Percentiles rank a stretch among this genome's conserved stretches.
Conservation (phyloP, 2,888 invertebrate genomes). For the Stegophylla sp. region DNA sequence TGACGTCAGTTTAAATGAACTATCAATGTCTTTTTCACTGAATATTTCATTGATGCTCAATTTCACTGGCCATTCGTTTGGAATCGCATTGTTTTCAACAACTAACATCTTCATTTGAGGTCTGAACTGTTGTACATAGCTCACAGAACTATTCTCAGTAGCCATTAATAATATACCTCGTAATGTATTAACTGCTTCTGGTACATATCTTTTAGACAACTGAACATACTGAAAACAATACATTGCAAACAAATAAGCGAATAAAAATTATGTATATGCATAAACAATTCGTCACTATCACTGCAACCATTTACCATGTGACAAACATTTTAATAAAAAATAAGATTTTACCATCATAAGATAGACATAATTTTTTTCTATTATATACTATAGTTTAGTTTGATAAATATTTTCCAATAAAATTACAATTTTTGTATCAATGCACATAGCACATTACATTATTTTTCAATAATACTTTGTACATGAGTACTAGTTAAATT, state of each 20-base stretch:
- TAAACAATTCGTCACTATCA: too few species aligned
- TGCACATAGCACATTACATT: too few species aligned
- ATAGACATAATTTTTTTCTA: too few species aligned
- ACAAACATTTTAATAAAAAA: too few species aligned
- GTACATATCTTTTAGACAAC: slow-evolving; percentile 81
- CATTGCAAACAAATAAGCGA: background rate
- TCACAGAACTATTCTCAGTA: slow-evolving; percentile 63
- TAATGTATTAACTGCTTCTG: slow-evolving; percentile 81
- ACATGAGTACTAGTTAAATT: background rate
- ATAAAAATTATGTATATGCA: too few species aligned
- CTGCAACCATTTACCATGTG: too few species aligned
- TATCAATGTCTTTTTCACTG: slow-evolving; percentile 65
- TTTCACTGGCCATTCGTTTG: slow-evolving; percentile 27
- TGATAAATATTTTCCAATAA: too few species aligned
- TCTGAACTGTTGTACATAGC: slow-evolving; percentile 44
- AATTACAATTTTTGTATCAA: too few species aligned
- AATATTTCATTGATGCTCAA: slow-evolving; percentile 48
- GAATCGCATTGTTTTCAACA: background rate
- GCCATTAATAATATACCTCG: slow-evolving; percentile 78
- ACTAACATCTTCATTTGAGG: slow-evolving; percentile 37
- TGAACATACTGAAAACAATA: slow-evolving; percentile 72
- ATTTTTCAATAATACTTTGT: too few species aligned
- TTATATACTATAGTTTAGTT: too few species aligned
- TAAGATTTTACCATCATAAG: too few species aligned
- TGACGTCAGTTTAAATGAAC: slow-evolving; percentile 44